Evolutionary conservation across 35 echinoderm and acorn worm genomes (phyloP).

Genomic region (Eucidaris tribuloides): DNA sequence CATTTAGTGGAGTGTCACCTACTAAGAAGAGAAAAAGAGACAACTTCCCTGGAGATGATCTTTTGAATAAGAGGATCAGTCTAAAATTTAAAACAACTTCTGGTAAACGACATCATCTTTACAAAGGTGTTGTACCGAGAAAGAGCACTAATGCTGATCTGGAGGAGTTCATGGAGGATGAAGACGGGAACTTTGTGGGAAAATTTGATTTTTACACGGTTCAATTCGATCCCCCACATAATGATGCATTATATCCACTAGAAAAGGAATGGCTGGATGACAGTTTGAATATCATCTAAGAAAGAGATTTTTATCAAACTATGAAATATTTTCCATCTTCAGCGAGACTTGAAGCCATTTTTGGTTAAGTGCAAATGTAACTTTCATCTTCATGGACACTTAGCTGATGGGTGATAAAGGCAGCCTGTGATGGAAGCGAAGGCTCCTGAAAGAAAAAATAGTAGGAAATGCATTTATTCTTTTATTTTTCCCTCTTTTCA

Average conservation of each 20-base stretch:
- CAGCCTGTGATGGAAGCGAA: background rate
- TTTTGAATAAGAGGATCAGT: background rate
- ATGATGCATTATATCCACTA: background rate
- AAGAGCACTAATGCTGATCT: constrained; percentile 48
- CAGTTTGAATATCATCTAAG: constrained; percentile 14
- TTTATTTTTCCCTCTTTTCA: background rate
- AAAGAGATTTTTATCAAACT: background rate
- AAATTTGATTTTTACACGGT: constrained; percentile 62
- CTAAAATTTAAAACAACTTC: constrained; percentile 5
- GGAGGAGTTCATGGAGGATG: constrained; percentile 42
- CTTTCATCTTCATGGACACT: background rate
- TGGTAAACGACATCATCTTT: constrained; percentile 27
- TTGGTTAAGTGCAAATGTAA: background rate
- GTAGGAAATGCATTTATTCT: background rate
- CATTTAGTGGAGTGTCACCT: constrained; percentile 13
- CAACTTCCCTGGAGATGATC: constrained; percentile 9
- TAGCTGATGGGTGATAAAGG: background rate
- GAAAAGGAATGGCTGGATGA: constrained; percentile 21
- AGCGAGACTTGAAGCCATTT: background rate
- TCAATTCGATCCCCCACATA: constrained; percentile 35
- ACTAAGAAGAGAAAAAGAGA: constrained; percentile 28
- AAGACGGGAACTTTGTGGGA: constrained; percentile 41
- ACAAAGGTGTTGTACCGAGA: constrained; percentile 48
- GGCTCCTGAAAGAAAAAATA: background rate
- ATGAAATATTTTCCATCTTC: background rate